Evolutionary conservation across 2,888 invertebrate species (phyloP).

Genomic region (Cheilosia vulpina): DNA sequence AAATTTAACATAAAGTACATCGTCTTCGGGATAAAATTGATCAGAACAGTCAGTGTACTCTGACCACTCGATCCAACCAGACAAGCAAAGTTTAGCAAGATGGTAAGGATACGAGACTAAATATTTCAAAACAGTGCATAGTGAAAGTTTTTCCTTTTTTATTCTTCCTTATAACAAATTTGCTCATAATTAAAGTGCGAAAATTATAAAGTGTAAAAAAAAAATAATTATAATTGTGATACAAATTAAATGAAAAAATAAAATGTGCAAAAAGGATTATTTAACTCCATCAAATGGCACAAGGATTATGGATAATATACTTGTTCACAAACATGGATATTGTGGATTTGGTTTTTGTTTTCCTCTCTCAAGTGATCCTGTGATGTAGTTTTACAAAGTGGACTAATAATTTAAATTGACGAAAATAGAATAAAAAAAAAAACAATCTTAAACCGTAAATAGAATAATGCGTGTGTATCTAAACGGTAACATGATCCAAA

Average conservation of each 20-base stretch:
- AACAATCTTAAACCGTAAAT: slow-evolving; percentile 18
- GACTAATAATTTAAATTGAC: slow-evolving; percentile 3
- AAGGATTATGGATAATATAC: slow-evolving; percentile 54
- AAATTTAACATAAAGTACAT: slow-evolving; percentile 81
- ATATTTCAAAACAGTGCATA: slow-evolving; percentile 71
- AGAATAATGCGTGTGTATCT: slow-evolving; percentile 47
- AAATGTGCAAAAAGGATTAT: slow-evolving; percentile 50
- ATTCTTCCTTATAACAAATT: slow-evolving; percentile 37
- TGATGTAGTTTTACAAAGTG: background rate
- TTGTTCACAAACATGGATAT: slow-evolving; percentile 28
- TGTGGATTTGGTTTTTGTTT: background rate
- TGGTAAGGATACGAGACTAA: slow-evolving; percentile 81
- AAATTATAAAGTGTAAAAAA: slow-evolving; percentile 8
- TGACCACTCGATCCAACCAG: slow-evolving; percentile 83
- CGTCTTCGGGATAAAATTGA: slow-evolving; percentile 82
- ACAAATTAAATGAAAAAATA: slow-evolving; percentile 3
- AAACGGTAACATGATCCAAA: slow-evolving; percentile 59
- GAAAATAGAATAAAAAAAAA: slow-evolving; percentile 12
- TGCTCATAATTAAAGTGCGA: slow-evolving; percentile 23
- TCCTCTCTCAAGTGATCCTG: background rate
- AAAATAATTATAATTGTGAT: slow-evolving; percentile 17
- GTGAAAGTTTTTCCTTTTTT: slow-evolving; percentile 27
- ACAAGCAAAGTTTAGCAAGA: slow-evolving; percentile 82
- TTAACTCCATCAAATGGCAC: slow-evolving; percentile 26
- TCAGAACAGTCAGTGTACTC: slow-evolving; percentile 83